Conservation (phyloP, 2,113 vertebrate genomes). For the Asarcornis scutulata region DNA sequence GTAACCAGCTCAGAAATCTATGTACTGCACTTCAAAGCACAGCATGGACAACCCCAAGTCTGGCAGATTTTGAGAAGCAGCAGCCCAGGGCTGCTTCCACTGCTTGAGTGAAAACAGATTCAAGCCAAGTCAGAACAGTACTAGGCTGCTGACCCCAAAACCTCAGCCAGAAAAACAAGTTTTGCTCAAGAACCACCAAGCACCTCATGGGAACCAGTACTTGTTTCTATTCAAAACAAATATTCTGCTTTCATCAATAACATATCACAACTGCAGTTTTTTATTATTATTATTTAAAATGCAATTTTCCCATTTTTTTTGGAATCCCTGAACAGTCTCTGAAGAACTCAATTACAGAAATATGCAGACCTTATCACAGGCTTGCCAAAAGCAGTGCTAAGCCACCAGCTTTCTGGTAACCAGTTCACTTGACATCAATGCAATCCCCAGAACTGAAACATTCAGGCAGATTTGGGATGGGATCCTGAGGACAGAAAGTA, state of each 20-base stretch:
- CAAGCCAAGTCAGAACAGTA: background rate
- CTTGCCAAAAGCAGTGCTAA: background rate
- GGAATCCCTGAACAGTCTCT: background rate
- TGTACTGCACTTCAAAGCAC: background rate
- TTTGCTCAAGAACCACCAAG: background rate
- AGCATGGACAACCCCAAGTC: background rate
- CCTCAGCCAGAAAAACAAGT: fast-evolving
- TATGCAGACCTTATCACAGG: background rate
- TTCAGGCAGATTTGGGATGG: background rate
- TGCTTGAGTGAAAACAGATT: background rate
- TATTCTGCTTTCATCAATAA: background rate
- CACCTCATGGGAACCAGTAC: background rate
- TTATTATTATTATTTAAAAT: background rate
- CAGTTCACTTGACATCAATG: background rate
- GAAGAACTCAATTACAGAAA: background rate
- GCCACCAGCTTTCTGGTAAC: background rate
- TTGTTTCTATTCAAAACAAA: background rate
- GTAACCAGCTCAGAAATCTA: background rate
- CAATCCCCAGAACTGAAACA: background rate
- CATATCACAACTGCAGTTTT: background rate
- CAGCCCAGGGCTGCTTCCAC: background rate
- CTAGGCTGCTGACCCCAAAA: background rate
- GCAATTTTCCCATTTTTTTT: background rate
- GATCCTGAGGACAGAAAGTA: background rate
- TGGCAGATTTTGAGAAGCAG: background rate